Conservation (phyloP, 2,113 vertebrate species). For the Ceyx cyanopectus region DNA sequence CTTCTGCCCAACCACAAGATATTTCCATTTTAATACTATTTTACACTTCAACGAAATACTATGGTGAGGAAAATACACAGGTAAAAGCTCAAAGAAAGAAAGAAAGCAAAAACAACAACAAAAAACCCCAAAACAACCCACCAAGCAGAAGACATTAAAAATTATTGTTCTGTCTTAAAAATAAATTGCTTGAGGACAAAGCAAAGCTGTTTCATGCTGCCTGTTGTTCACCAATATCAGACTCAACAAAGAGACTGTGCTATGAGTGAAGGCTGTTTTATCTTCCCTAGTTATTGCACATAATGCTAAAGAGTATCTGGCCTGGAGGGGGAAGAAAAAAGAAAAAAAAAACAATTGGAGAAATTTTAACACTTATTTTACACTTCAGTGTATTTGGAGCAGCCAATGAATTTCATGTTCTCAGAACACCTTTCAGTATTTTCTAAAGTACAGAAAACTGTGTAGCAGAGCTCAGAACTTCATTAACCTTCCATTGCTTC, state of each 20-base stretch:
- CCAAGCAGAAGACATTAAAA: neutral
- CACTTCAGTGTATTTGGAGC: neutral
- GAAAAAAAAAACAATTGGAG: neutral
- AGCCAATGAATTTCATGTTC: neutral
- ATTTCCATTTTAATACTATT: neutral
- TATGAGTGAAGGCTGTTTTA: neutral
- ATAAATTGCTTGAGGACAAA: neutral
- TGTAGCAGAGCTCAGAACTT: neutral
- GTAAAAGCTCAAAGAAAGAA: neutral
- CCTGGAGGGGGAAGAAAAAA: neutral
- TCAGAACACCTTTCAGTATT: neutral
- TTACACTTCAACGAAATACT: neutral
- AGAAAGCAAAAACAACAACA: too few species aligned
- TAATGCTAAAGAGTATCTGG: neutral
- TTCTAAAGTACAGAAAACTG: neutral
- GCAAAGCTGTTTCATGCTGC: neutral
- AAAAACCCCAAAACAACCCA: neutral
- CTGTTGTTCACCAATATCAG: neutral
- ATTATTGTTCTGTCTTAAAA: neutral
- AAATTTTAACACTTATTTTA: neutral
- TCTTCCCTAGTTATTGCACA: fast-evolving
- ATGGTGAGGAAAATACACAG: neutral
- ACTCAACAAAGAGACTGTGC: neutral
- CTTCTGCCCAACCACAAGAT: too few species aligned
- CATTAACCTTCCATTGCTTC: neutral